Percentiles rank a stretch among this genome's conserved stretches.
These are phyloP conservation scores for Bryconaethiops microstoma DNA, from an alignment of 2,797 vertebrate genomes.

Conservation along the genomic window DNA sequence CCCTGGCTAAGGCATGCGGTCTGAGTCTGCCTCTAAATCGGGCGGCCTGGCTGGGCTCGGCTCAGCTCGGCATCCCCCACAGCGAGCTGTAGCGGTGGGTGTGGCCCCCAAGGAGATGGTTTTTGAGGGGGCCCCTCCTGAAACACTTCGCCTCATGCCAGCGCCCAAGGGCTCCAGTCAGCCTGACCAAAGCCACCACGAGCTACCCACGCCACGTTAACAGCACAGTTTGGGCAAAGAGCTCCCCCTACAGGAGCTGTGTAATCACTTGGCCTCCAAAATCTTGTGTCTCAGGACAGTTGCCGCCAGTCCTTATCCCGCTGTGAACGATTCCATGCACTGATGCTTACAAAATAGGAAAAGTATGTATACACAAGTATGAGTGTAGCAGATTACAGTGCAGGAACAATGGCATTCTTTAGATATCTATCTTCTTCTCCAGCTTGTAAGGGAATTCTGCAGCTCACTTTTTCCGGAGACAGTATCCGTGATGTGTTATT, in stretches of 20 bases:
- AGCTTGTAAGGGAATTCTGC: not conserved
- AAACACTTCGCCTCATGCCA: slow-evolving; percentile 83
- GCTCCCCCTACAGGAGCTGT: slow-evolving; percentile 50
- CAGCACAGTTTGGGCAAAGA: slow-evolving; percentile 42
- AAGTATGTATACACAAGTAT: not conserved
- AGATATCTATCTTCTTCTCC: not conserved
- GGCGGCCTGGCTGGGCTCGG: slow-evolving; percentile 73
- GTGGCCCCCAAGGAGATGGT: slow-evolving; percentile 83
- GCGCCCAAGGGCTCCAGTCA: slow-evolving; percentile 90
- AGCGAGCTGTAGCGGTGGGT: slow-evolving; percentile 84
- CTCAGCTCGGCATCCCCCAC: slow-evolving; percentile 79
- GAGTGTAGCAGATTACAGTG: not conserved
- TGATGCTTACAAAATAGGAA: not conserved
- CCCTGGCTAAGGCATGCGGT: slow-evolving; percentile 61
- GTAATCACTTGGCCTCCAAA: not conserved
- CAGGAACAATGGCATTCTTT: slow-evolving; percentile 1
- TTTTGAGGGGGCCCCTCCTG: slow-evolving; percentile 87
- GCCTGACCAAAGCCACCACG: slow-evolving; percentile 87
- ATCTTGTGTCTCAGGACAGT: not conserved
- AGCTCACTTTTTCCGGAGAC: slow-evolving; percentile 2
- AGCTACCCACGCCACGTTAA: slow-evolving; percentile 77
- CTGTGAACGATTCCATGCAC: slow-evolving; percentile 34
- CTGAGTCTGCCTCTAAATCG: slow-evolving; percentile 82
- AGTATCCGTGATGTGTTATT: not conserved
- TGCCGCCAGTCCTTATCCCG: slow-evolving; percentile 13